Base-by-base conservation (phyloP, 2,888 invertebrate species). In the Tetrapedia diversipes region DNA sequence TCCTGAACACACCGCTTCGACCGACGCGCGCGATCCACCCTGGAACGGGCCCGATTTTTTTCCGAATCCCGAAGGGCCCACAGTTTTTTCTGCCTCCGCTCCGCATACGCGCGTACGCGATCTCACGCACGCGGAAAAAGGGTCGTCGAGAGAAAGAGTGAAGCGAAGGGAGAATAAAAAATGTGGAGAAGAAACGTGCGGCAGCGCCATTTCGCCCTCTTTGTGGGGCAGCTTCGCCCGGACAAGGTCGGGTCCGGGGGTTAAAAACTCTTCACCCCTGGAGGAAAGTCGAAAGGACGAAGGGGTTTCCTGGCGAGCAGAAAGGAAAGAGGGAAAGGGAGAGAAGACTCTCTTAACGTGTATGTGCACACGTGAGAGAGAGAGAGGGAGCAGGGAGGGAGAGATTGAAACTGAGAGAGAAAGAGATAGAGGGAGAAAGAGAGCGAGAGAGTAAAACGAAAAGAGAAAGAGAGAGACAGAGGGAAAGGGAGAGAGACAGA, bases 191-290 rank as follows among this genome's bases (percentile, higher is more conserved):
- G 14, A 16, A n/a, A 11, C 37, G 34, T 24, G 53, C 61, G 14
- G 53, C 22, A 24, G 39, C 85, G 82, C 85, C 82, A 85, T 86
- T 83, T 82, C 83, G 85, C 74, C 84, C 85, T 83, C 80, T 86
- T 89, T 88, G 87, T 88, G 80, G 78, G 81, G 67, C 56, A 64
- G 63, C 34, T 39, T 39, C 39, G 29, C 32, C 32, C 51, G 43
- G 69, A 16, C 51, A 41, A 22, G 70, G 54, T 61, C 67, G 73
- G 19, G 74, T 53, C 68, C 75, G 74, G 73, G 86, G 88, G 88
- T 87, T 86, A 89, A 89, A 89, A 89, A 89, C 77, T 75, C 75
- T 74, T 86, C 85, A 79, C 84, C 85, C 86, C 86, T 80, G 2
- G 81, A 78, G 77, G 66, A 83, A 84, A 81, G 71, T 74, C 70